phyloP scores from a whole-genome alignment of 2,797 vertebrate species.

The Poliocrania exsul region DNA sequence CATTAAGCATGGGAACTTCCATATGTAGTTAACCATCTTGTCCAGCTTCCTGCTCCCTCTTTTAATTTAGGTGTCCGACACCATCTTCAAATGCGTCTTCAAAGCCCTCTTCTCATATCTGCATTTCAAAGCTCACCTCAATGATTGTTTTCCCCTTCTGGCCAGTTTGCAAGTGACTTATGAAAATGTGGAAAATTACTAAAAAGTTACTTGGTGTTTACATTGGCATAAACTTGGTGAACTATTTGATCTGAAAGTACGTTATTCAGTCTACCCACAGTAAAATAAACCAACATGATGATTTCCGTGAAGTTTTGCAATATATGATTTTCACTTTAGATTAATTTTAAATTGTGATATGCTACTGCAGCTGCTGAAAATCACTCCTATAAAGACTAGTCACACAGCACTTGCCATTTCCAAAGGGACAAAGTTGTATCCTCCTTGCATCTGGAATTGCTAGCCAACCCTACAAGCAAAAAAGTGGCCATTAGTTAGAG shows the following conservation, averaged over 20 bases:
- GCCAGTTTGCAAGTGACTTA: background rate
- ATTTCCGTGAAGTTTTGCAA: constrained; percentile 7
- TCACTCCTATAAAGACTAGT: background rate
- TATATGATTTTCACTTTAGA: background rate
- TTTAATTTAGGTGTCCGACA: background rate
- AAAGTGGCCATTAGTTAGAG: background rate
- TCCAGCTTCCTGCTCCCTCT: background rate
- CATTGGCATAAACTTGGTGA: background rate
- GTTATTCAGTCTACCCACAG: background rate
- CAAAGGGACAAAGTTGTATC: constrained; percentile 88
- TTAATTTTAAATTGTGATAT: background rate
- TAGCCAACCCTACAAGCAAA: constrained; percentile 85
- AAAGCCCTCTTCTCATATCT: background rate
- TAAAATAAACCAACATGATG: background rate
- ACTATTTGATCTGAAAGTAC: background rate
- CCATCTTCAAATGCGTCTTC: background rate
- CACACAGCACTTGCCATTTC: constrained; percentile 79
- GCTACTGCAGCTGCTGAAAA: background rate
- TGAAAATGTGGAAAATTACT: background rate
- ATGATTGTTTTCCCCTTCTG: background rate
- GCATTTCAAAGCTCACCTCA: background rate
- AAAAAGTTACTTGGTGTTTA: background rate
- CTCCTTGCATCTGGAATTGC: constrained; percentile 84
- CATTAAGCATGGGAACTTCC: background rate
- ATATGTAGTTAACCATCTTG: background rate